Percentiles rank a stretch among this genome's conserved stretches.
Evolutionary conservation across 2,113 vertebrate genomes (phyloP).

Genomic region (Strix uralensis): DNA sequence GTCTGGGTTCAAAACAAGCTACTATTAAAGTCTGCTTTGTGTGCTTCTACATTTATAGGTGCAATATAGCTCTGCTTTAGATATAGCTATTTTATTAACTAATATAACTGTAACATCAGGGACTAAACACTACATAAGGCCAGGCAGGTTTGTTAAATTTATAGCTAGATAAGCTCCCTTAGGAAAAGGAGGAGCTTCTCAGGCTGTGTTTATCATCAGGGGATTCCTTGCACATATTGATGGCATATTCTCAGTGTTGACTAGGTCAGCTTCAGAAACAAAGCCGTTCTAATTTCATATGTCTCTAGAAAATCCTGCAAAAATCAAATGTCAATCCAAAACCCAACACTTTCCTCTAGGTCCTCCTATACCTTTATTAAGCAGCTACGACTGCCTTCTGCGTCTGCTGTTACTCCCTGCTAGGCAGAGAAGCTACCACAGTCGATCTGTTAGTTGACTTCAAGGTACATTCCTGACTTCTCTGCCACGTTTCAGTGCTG

Average conservation of each 20-base stretch:
- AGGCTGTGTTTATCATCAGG: neutral
- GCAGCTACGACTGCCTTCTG: neutral
- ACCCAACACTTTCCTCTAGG: rapidly evolving
- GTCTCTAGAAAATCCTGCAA: neutral
- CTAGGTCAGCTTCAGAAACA: neutral
- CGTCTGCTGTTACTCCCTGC: neutral
- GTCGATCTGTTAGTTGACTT: neutral
- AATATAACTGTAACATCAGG: neutral
- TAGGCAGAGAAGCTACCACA: neutral
- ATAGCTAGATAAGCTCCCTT: neutral
- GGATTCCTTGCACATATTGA: neutral
- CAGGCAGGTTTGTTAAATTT: neutral
- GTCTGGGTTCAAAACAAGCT: neutral
- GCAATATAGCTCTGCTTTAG: neutral
- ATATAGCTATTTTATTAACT: neutral
- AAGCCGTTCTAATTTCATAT: neutral
- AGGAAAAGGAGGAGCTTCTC: neutral
- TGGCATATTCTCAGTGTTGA: neutral
- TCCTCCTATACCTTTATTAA: neutral
- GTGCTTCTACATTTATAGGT: neutral
- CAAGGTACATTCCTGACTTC: neutral
- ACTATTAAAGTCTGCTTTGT: neutral
- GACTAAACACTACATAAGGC: neutral
- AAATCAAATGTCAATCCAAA: neutral
- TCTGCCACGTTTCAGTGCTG: neutral